Percentiles rank a stretch among this genome's conserved stretches.
Conservation (phyloP, 2,888 invertebrate species). For the Ephialtes manifestator region DNA sequence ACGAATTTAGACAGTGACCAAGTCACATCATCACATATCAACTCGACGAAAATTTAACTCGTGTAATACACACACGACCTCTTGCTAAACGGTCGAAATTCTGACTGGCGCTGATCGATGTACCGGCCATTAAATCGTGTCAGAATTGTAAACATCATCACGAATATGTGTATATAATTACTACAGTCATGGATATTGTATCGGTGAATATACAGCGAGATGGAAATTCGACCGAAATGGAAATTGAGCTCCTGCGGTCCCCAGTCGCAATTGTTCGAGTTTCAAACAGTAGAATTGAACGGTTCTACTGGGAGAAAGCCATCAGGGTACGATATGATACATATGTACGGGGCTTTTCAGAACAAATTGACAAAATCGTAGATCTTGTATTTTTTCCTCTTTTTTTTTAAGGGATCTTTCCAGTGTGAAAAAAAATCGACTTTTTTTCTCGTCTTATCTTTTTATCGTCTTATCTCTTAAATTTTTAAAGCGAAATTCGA, state of each 20-base stretch:
- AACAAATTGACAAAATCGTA: too few relatives aligned
- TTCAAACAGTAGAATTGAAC: constrained; percentile 19
- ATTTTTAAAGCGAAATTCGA: too few relatives aligned
- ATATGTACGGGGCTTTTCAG: not conserved
- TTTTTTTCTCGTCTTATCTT: too few relatives aligned
- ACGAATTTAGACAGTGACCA: not conserved
- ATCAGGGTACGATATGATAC: constrained; percentile 21
- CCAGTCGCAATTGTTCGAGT: constrained; percentile 27
- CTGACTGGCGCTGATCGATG: constrained; percentile 24
- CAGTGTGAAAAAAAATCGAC: too few relatives aligned
- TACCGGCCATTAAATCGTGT: constrained; percentile 15
- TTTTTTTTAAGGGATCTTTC: too few relatives aligned
- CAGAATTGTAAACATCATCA: constrained; percentile 14
- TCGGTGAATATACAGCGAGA: not conserved
- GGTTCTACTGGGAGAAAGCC: constrained; percentile 22
- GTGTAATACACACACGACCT: constrained; percentile 14
- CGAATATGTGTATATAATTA: constrained; percentile 1
- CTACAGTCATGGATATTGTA: not conserved
- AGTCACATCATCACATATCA: not conserved
- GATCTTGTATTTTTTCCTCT: too few relatives aligned
- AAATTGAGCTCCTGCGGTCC: constrained; percentile 1
- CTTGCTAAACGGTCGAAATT: not conserved
- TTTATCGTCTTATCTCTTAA: too few relatives aligned
- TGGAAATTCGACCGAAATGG: constrained; percentile 28
- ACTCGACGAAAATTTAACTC: not conserved